Percentiles rank a stretch among this genome's conserved stretches.
Conservation (phyloP, 2,113 vertebrate species). For the Hyperopisus bebe region DNA sequence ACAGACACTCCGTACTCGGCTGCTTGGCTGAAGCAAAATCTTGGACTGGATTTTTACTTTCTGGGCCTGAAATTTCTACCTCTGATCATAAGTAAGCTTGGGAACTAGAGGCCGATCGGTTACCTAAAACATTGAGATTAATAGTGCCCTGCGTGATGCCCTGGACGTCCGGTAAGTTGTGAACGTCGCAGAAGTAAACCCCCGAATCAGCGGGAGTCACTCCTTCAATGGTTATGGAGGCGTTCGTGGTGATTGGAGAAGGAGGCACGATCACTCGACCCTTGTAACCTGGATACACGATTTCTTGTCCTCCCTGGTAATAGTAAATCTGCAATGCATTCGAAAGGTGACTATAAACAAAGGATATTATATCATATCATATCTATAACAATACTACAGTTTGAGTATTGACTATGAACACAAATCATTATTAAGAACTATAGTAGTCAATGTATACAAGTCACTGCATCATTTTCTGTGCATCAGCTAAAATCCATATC, state of each 20-base stretch:
- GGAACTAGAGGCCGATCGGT: conserved; percentile 58
- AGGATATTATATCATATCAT: neutral
- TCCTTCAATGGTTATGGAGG: conserved; percentile 67
- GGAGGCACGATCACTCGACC: conserved; percentile 56
- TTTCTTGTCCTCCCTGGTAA: conserved; percentile 40
- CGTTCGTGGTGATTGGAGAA: conserved; percentile 52
- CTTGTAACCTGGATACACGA: conserved; percentile 12
- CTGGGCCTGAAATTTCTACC: no score
- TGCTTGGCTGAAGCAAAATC: no score
- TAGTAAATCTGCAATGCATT: conserved; percentile 46
- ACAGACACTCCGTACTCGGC: no score
- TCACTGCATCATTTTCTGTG: neutral
- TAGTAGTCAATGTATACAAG: neutral
- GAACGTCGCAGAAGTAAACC: conserved; percentile 70
- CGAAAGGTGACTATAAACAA: neutral
- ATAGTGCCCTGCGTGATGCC: conserved; percentile 58
- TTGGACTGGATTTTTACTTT: no score
- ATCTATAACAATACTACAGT: neutral
- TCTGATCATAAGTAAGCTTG: neutral
- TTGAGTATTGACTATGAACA: neutral
- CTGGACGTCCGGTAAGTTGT: conserved; percentile 56
- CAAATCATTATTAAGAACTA: neutral
- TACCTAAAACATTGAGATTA: conserved; percentile 70
- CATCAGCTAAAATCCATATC: neutral
- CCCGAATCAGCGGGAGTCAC: conserved; percentile 71